Percentiles rank a stretch among this genome's conserved stretches.
Evolutionary conservation across 1,140 invertebrate genomes (phyloP).

Genomic region (Bilobella aurantiaca): DNA sequence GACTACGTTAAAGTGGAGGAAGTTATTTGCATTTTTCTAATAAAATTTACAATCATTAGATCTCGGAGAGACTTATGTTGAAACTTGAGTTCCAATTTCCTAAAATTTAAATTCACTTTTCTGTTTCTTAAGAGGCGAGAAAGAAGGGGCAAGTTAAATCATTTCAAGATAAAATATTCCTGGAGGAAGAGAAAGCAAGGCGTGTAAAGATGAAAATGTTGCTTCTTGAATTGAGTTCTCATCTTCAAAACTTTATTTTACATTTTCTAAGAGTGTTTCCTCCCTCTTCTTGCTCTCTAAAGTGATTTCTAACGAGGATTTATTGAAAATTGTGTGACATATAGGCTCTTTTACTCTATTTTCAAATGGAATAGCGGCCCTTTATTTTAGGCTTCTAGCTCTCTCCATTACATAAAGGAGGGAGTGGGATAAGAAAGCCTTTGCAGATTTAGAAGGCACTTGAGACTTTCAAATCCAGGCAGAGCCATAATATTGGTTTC

Average conservation of each 20-base stretch:
- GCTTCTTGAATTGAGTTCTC: not conserved
- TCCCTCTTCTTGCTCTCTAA: not conserved
- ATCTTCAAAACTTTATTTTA: not conserved
- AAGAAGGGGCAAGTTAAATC: not conserved
- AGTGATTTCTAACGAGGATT: slow-evolving; percentile 7
- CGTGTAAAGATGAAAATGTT: not conserved
- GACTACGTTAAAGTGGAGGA: too few species aligned
- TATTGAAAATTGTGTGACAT: not conserved
- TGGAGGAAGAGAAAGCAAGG: not conserved
- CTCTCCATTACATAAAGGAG: not conserved
- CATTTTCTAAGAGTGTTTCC: not conserved
- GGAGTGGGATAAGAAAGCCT: not conserved
- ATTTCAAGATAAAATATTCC: not conserved
- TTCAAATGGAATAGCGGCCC: too few species aligned
- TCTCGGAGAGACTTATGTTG: too few species aligned
- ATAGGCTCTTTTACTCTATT: too few species aligned
- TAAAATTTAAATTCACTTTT: too few species aligned
- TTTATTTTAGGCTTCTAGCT: not conserved
- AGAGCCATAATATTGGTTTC: not conserved
- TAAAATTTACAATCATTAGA: too few species aligned
- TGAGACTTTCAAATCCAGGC: too few species aligned
- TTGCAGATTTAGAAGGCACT: not conserved
- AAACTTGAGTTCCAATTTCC: too few species aligned
- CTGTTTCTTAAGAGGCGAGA: too few species aligned
- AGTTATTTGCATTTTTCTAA: too few species aligned